Evolutionary conservation across 2,113 vertebrate species (phyloP), one percentile per base, ranked within the genome.

Genomic region (Garra rufa): DNA sequence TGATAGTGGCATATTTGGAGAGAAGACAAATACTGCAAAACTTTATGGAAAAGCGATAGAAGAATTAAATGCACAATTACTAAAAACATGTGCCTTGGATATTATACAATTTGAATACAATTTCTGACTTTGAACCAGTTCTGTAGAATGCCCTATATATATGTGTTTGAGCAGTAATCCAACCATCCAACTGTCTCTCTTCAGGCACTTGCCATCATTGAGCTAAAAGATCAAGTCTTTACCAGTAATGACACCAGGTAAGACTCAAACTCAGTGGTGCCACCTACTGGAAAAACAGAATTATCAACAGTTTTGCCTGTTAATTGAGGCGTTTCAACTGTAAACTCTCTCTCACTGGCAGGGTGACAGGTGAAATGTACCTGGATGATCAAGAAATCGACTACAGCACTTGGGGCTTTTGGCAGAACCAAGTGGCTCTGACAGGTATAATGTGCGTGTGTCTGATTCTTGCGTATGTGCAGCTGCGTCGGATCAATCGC

Each of bases 371-470:
- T 13, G 94, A 95, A 87, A 0, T 43, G 26, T 93, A 93, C 69
- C 89, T 95, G 87, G 3, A 84, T 0, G 10, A 21, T 14, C 92
- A 93, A 89, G 87, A 38, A 21, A 91, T 95, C 2, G 90, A 95
- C 89, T 93, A 94, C 90, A 94, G 94, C 2, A 5, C 19, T 1
- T 95, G 95, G 95, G 95, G 94, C 3, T 95, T 94, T 89, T 95
- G 95, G 94, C 91, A 95, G 92, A 96, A 95, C 73, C 76, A 92
- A 61, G 90, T 95, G 82, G 95, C 95, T 48, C 92, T 95, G 83
- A 19, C 92, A 43, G 91, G 91, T 76, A 94, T 95, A 76, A 89
- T 88, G 10, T 2, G 65, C 38, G 52, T 88, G 57, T 94, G 92
- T 84, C 90, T 95, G 91, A 2, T 69, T 19, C 81, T 96, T 81